phyloP scores from a whole-genome alignment of 2,113 vertebrate genomes.

The Elgaria multicarinata region DNA sequence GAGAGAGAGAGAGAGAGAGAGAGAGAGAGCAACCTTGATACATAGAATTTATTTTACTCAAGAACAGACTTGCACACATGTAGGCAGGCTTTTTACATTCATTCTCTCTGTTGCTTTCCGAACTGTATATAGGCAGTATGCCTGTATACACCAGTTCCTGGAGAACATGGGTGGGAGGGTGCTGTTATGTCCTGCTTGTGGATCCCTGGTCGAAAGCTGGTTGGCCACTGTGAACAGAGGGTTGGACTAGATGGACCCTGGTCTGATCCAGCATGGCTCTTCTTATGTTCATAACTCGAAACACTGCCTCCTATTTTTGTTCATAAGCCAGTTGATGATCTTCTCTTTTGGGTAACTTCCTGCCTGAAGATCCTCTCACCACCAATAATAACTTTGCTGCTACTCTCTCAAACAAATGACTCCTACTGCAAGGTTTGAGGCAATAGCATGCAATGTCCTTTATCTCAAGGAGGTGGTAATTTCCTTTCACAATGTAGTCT shows the following conservation, averaged over 20 bases:
- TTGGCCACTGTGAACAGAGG: too few species aligned
- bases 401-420: background rate
- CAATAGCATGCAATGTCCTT: background rate
- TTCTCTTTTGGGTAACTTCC: background rate
- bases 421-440: constrained; percentile 7
- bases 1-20: too few species aligned
- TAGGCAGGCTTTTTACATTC: background rate
- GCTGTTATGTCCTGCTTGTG: too few species aligned
- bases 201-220: too few species aligned
- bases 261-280: too few species aligned
- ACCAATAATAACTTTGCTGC: background rate
- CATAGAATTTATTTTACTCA: background rate
- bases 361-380: background rate
- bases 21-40: background rate
- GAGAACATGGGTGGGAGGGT: too few species aligned
- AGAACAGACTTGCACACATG: background rate
- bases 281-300: too few species aligned
- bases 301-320: constrained; percentile 25
- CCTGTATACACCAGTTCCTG: too few species aligned
- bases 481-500: background rate
- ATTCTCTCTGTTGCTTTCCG: background rate
- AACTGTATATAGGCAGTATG: background rate
- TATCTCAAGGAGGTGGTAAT: background rate
- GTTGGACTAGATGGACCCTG: too few species aligned
- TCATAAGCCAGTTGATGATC: background rate